Evolutionary conservation across 2,888 invertebrate species (phyloP), one percentile per base, ranked within the genome.

Genomic region (Drosophila neotestacea): DNA sequence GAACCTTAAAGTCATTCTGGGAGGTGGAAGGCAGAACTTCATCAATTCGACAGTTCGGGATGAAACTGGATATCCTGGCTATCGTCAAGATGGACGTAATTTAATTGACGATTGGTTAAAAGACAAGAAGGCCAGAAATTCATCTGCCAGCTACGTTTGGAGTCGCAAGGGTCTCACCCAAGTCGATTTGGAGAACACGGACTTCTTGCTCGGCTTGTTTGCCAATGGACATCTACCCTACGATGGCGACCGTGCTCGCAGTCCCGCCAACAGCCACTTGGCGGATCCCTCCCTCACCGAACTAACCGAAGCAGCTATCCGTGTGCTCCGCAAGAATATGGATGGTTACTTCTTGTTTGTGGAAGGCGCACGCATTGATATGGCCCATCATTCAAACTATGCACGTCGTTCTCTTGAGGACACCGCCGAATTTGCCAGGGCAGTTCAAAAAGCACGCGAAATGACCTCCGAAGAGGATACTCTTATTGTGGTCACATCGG

Each of bases 401-500:
- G 96, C 96, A 0, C 94, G 94, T 9, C 94, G 94, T 65, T 96
- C 98, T 0, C 92, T 98, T 0, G 95, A 96, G 80, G 98, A 98
- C 90, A 96, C 97, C 0, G 94, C 96, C 0, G 96, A 96, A 85
- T 94, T 97, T 60, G 95, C 96, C 28, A 94, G 94, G 47, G 96
- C 98, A 1, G 94, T 96, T 6, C 92, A 94, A 84, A 93, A 93
- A 48, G 96, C 97, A 0, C 76, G 94, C 42, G 92, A 94, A 44
- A 91, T 95, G 92, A 95, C 96, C 0, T 93, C 94, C 60, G 91
- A 91, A 0, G 93, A 95, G 0, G 96, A 98, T 32, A 98, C 98
- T 0, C 93, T 98, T n/a, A 94, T 97, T 10, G 94, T 98, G 0
- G 97, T 97, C 4, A 96, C 97, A 0, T 94, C 97, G 0, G 97